Evolutionary conservation across 2,888 invertebrate species (phyloP).

Genomic region (Coleophora flavipennella): DNA sequence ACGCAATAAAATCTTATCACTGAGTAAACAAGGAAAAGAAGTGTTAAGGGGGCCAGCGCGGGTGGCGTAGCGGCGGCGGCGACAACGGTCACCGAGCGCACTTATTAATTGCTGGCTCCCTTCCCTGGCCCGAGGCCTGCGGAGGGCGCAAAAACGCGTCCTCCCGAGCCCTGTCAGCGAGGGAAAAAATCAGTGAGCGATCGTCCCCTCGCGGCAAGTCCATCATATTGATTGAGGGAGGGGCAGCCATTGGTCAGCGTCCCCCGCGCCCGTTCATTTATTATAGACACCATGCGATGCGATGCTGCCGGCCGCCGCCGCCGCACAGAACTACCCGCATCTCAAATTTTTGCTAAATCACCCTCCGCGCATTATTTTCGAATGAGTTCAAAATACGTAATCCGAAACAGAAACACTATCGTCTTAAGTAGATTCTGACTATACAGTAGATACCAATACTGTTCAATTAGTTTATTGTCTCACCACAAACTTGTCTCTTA

Average conservation of each 20-base stretch:
- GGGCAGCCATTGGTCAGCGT: conserved; percentile 71
- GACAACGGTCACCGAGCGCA: conserved; percentile 38
- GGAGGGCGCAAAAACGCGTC: conserved; percentile 68
- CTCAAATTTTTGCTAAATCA: conserved; percentile 31
- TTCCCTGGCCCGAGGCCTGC: conserved; percentile 40
- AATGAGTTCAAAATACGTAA: too few species aligned
- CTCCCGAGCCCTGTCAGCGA: conserved; percentile 70
- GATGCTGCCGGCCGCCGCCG: conserved; percentile 22
- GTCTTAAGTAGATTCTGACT: too few species aligned
- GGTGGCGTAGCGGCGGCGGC: conserved; percentile 12
- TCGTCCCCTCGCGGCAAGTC: conserved; percentile 73
- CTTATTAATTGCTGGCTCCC: conserved; percentile 70
- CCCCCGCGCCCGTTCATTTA: conserved; percentile 72
- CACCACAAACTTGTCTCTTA: too few species aligned
- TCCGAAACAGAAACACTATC: too few species aligned
- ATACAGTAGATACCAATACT: too few species aligned
- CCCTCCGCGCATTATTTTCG: conserved; percentile 10
- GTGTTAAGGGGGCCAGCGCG: conserved; percentile 25
- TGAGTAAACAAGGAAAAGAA: conserved; percentile 46
- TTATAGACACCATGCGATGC: conserved; percentile 69
- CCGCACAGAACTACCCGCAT: conserved; percentile 25
- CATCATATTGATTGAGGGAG: conserved; percentile 75
- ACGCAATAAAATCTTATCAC: conserved; percentile 32
- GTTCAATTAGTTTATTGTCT: too few species aligned
- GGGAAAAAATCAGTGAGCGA: conserved; percentile 74